Percentiles rank a stretch among this genome's conserved stretches.
These are phyloP conservation scores for Cremastinae sp. DNA, from an alignment of 2,888 invertebrate species.

Conservation along the genomic window DNA sequence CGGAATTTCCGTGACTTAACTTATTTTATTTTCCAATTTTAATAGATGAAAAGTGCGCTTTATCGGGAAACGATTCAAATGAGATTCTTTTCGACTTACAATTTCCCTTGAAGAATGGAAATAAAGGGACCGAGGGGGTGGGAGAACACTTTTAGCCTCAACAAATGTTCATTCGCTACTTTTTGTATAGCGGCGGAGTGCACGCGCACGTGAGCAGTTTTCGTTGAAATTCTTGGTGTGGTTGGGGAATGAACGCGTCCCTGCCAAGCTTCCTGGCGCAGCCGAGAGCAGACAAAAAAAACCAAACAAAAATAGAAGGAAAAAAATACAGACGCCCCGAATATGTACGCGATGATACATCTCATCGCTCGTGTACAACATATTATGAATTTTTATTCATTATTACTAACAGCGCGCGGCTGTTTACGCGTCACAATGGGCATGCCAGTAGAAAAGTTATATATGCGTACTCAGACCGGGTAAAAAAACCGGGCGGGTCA, in stretches of 20 bases:
- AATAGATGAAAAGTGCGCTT: too few relatives aligned
- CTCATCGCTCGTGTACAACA: conserved; percentile 60
- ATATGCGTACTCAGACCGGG: neutral
- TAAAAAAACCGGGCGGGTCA: neutral
- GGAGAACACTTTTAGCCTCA: too few relatives aligned
- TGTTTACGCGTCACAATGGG: conserved; percentile 6
- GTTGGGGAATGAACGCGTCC: neutral
- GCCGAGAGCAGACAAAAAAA: neutral
- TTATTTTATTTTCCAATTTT: too few relatives aligned
- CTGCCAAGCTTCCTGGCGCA: neutral
- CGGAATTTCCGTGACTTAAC: too few relatives aligned
- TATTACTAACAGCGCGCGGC: conserved; percentile 52
- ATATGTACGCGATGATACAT: conserved; percentile 69
- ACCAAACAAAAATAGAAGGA: conserved; percentile 5
- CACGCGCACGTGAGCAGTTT: too few relatives aligned
- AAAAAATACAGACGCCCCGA: conserved; percentile 62
- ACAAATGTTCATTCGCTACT: too few relatives aligned
- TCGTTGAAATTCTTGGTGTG: too few relatives aligned
- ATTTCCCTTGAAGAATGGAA: too few relatives aligned
- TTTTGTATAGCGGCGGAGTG: too few relatives aligned
- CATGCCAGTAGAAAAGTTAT: neutral
- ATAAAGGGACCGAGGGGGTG: too few relatives aligned
- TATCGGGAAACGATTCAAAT: too few relatives aligned
- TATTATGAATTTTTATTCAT: conserved; percentile 70
- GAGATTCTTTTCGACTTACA: too few relatives aligned